Conservation (phyloP, 2,797 vertebrate genomes). For the Pseudochirops corinnae region DNA sequence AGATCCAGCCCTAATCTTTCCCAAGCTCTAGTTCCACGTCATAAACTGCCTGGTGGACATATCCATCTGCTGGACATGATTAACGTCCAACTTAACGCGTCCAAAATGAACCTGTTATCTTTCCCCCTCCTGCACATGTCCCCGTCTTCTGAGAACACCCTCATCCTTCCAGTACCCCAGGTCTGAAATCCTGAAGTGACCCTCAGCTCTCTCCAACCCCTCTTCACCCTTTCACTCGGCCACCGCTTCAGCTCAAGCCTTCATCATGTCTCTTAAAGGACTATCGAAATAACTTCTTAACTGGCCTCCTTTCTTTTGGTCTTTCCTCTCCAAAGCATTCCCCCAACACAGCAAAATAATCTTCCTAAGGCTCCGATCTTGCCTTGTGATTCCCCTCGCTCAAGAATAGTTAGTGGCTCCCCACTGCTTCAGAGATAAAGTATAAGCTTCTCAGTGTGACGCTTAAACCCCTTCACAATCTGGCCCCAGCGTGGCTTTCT, state of each 20-base stretch:
- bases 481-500: neutral
- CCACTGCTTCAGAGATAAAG: neutral
- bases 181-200: neutral
- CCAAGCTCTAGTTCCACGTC: neutral
- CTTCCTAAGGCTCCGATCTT: neutral
- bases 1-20: neutral
- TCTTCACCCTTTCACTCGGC: neutral
- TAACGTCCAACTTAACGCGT: no score
- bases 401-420: neutral
- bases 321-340: neutral
- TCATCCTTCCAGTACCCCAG: neutral
- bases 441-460: neutral
- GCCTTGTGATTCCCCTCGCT: neutral
- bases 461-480: neutral
- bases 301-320: neutral
- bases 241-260: neutral
- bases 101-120: no score
- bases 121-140: no score
- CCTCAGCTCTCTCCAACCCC: neutral
- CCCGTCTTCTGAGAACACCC: no score
- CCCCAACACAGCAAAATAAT: neutral
- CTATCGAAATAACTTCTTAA: neutral
- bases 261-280: neutral
- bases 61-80: no score
- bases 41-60: neutral